phyloP scores from a whole-genome alignment of 2,113 vertebrate species.

The Phyllopteryx taeniolatus region DNA sequence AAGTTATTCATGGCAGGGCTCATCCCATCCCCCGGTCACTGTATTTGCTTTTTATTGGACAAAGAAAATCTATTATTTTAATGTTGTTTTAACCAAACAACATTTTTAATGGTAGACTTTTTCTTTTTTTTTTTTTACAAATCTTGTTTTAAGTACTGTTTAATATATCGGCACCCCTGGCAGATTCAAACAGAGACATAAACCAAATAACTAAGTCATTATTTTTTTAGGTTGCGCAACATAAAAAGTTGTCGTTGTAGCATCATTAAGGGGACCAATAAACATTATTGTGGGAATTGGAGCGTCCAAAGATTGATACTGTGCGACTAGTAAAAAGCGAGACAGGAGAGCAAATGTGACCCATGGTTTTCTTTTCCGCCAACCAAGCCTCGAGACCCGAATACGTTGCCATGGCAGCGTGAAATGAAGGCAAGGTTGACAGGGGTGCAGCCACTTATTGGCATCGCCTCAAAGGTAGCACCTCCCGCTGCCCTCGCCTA shows the following conservation, averaged over 20 bases:
- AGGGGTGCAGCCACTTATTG: conserved; percentile 65
- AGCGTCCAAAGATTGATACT: neutral
- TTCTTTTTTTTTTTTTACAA: no score
- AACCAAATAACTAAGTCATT: neutral
- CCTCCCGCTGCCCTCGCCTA: conserved; percentile 68
- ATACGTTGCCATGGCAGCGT: conserved; percentile 46
- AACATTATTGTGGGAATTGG: neutral
- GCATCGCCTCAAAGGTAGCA: conserved; percentile 70
- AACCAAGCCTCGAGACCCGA: conserved; percentile 23
- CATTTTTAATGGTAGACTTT: neutral
- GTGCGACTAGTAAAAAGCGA: neutral
- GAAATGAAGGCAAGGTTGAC: conserved; percentile 65
- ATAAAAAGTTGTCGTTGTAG: neutral
- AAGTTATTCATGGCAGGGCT: no score
- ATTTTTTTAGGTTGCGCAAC: neutral
- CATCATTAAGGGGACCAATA: neutral
- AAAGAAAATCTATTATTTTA: neutral
- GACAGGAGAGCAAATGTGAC: conserved; percentile 43
- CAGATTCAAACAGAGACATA: neutral
- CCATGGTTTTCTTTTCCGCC: conserved; percentile 22
- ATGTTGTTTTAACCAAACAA: neutral
- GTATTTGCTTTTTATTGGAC: neutral
- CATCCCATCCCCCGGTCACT: neutral
- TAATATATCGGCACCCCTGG: neutral
- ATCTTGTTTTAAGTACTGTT: no score